Evolutionary conservation across 1,140 invertebrate genomes (phyloP), one percentile per base, ranked within the genome.

Genomic region (Phthorimaea operculella): DNA sequence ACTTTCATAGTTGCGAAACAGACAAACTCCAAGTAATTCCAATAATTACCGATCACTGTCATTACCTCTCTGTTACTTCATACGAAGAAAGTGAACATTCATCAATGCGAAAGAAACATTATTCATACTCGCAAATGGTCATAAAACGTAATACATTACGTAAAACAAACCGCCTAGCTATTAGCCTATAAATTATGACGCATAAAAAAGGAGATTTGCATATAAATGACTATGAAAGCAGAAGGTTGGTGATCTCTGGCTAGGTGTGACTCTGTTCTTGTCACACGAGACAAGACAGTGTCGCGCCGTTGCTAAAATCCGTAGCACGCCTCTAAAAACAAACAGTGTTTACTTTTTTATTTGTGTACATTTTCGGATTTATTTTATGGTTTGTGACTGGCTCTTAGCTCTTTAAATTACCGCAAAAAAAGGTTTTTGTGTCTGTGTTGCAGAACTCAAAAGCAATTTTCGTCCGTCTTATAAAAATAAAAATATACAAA

Each of bases 211-310:
- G 36, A 39, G 21, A 39, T 39, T 39, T 39, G 36, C 36, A 39
- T 39, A 39, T 39, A 39, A 39, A 39, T 39, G 36, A 39, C 44
- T 14, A 57, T 52, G 61, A 63, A 66, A 66, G 64, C 58, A 57
- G 50, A 63, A 61, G 58, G 64, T 66, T 66, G 36, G 16, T 47
- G 16, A 61, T 61, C 55, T 48, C 64, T 51, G 54, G 53, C 61
- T 59, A 33, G 44, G 47, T 34, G 36, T 17, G 14, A 54, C 50
- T 16, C 16, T 58, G 33, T 16, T 59, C 63, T 58, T 58, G 51
- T 65, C 55, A 62, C 34, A 59, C 18, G 50, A 58, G 45, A 44
- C 12, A 18, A 21, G 39, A 54, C 59, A 63, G 64, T 66, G 52
- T 51, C 61, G 64, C 52, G 57, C 10, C 15, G 48, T 16, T 57